These are phyloP conservation scores for Panorpa germanica DNA, from an alignment of 2,888 invertebrate genomes.

Conservation along the genomic window DNA sequence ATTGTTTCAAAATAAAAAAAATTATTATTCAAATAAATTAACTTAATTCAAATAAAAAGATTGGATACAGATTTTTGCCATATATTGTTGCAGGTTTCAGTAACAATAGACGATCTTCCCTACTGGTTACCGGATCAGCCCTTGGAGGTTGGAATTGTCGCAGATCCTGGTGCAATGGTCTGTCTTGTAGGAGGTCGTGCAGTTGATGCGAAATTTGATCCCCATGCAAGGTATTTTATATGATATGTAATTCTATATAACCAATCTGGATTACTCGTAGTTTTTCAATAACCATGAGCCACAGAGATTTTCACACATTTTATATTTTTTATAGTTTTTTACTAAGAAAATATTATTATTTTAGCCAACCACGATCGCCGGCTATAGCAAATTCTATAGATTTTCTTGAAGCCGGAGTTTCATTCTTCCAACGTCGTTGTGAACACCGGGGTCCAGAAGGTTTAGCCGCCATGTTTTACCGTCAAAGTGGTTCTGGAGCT, in stretches of 20 bases:
- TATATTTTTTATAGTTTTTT: no score
- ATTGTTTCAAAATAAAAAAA: no score
- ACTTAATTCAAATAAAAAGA: no score
- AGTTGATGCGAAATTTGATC: constrained; percentile 29
- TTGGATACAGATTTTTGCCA: constrained; percentile 11
- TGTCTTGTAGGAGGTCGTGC: constrained; percentile 38
- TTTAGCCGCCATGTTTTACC: constrained; percentile 29
- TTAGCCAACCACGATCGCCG: no score
- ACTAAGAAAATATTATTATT: no score
- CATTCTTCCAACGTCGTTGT: constrained; percentile 34
- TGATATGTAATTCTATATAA: background rate
- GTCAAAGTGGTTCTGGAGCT: constrained; percentile 31
- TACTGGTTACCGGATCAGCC: constrained; percentile 42
- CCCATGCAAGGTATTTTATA: constrained; percentile 21
- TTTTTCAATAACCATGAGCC: background rate
- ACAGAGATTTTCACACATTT: constrained; percentile 1
- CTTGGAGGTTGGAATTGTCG: constrained; percentile 35
- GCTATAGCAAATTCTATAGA: no score
- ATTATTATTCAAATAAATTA: no score
- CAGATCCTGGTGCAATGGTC: constrained; percentile 39
- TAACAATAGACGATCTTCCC: constrained; percentile 37
- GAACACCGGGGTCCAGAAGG: constrained; percentile 30
- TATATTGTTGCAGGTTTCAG: constrained; percentile 32
- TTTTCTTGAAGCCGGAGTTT: constrained; percentile 41
- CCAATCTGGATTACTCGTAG: background rate